Percentiles rank a stretch among this genome's conserved stretches.
phyloP scores from a whole-genome alignment of 2,113 vertebrate genomes.

The Fregata magnificens region DNA sequence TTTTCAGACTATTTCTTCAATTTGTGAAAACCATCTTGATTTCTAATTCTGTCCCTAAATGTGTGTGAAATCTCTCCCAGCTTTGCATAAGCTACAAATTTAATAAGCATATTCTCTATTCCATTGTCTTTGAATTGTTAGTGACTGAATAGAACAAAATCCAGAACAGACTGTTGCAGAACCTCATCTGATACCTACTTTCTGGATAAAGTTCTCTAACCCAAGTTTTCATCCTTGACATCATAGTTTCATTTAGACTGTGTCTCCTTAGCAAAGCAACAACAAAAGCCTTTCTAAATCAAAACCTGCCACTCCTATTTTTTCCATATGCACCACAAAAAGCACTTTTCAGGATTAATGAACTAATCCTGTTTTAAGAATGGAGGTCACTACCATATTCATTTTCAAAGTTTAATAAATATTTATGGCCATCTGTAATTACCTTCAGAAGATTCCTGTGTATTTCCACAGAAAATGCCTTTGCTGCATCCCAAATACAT shows the following conservation, averaged over 20 bases:
- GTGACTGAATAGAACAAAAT: neutral
- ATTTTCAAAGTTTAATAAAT: conserved; percentile 26
- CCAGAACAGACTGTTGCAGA: neutral
- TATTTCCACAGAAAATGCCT: neutral
- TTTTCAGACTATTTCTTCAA: neutral
- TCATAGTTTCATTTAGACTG: neutral
- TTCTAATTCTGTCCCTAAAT: neutral
- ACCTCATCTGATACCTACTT: neutral
- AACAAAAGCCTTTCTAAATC: neutral
- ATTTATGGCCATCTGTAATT: neutral
- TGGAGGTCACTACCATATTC: neutral
- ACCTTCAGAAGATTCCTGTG: neutral
- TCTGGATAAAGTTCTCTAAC: neutral
- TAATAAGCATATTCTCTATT: neutral
- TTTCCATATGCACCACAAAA: neutral
- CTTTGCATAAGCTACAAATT: neutral
- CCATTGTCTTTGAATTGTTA: neutral
- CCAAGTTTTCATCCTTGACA: neutral
- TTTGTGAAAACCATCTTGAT: neutral
- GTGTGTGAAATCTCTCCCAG: neutral
- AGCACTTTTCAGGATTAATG: neutral
- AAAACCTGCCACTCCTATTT: neutral
- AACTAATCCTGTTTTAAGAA: neutral
- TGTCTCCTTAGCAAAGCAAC: neutral
- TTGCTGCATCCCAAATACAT: neutral